These are phyloP conservation scores for Poecile atricapillus DNA, from an alignment of 2,113 vertebrate genomes.

Conservation along the genomic window DNA sequence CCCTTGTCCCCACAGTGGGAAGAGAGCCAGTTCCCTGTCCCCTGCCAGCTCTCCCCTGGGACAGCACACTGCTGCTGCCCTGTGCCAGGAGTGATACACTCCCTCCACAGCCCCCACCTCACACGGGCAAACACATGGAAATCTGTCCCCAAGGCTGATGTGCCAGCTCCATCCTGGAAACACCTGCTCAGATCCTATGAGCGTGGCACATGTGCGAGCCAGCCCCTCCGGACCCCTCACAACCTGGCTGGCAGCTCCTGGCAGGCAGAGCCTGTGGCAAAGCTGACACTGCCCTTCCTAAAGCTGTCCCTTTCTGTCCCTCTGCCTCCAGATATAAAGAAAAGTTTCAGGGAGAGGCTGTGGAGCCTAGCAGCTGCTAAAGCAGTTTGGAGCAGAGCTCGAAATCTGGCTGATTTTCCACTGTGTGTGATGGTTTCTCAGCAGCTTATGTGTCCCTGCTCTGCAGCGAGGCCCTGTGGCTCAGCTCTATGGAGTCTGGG, in stretches of 20 bases:
- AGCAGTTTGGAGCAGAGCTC: not conserved
- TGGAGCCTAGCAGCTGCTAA: not conserved
- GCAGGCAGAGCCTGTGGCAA: not conserved
- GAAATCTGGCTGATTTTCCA: not conserved
- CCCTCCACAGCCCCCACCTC: not conserved
- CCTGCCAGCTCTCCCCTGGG: not conserved
- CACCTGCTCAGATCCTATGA: not conserved
- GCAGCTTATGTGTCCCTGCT: rapidly evolving
- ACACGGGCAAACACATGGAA: not conserved
- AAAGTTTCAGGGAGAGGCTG: not conserved
- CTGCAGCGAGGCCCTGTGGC: not conserved
- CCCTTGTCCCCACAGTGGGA: rapidly evolving
- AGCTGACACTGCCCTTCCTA: not conserved
- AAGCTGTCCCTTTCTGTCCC: not conserved
- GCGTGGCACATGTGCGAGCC: rapidly evolving
- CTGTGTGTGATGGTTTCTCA: not conserved
- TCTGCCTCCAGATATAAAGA: not conserved
- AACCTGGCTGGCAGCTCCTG: not conserved
- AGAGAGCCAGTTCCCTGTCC: not conserved
- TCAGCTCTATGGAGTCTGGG: rapidly evolving
- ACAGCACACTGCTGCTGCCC: not conserved
- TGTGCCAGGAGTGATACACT: not conserved
- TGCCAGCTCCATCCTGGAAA: not conserved
- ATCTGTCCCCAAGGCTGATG: rapidly evolving
- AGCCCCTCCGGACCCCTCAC: rapidly evolving